Conservation (phyloP, 2,797 vertebrate genomes). For the Tachyglossus aculeatus region DNA sequence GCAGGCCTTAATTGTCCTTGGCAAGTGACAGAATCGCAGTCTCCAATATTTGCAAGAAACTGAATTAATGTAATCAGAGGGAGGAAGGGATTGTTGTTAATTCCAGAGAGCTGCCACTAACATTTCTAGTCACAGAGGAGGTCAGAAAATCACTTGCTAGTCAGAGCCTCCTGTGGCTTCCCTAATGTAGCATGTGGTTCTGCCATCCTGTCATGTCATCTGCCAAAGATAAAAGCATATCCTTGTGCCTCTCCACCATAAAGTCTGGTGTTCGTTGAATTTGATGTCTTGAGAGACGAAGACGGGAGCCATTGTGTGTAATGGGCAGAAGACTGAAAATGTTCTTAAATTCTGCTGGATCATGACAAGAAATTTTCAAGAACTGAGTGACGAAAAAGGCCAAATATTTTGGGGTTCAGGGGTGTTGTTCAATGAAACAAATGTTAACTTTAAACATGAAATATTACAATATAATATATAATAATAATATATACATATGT, state of each 20-base stretch:
- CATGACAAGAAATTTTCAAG: background rate
- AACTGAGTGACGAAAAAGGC: background rate
- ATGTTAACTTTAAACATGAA: too few relatives aligned
- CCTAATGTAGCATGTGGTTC: background rate
- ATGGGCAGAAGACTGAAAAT: background rate
- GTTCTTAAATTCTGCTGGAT: background rate
- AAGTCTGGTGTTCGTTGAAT: background rate
- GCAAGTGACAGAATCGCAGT: background rate
- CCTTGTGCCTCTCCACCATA: background rate
- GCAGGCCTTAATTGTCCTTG: background rate
- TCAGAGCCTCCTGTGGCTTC: background rate
- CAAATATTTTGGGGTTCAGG: too few relatives aligned
- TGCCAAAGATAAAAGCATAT: background rate
- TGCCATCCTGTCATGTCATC: background rate
- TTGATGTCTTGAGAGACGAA: background rate
- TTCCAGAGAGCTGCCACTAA: background rate
- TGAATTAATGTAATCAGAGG: background rate
- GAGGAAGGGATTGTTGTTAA: background rate
- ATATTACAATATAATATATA: too few relatives aligned
- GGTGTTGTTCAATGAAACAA: too few relatives aligned
- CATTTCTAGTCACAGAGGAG: background rate
- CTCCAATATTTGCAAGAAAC: background rate
- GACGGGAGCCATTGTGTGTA: background rate
- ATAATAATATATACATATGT: too few relatives aligned
- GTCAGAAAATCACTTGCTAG: slow-evolving; percentile 2